Conservation (phyloP, 1,140 invertebrate species). For the Asbolus verrucosus region DNA sequence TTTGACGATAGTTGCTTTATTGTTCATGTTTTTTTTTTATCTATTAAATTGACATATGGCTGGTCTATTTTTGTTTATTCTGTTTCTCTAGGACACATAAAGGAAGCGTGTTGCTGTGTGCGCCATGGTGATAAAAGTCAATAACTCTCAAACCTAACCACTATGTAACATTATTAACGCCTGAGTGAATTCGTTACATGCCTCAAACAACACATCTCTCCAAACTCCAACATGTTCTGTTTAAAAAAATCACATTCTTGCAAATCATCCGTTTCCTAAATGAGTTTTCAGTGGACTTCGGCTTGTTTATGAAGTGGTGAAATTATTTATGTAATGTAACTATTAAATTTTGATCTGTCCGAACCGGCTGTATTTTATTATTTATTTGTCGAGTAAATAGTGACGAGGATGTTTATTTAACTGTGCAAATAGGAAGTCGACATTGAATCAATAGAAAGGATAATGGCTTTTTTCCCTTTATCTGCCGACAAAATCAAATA, state of each 20-base stretch:
- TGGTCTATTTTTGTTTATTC: constrained; percentile 3
- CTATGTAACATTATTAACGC: constrained; percentile 31
- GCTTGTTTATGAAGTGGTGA: too few species aligned
- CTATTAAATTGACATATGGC: background rate
- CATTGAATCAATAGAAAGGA: constrained; percentile 33
- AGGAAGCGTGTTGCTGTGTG: constrained; percentile 12
- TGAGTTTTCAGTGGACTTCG: too few species aligned
- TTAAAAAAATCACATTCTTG: too few species aligned
- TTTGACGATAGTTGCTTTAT: too few species aligned
- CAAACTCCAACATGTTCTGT: too few species aligned
- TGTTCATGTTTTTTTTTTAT: background rate
- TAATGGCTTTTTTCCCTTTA: constrained; percentile 8
- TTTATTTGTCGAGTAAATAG: constrained; percentile 30
- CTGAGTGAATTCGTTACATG: constrained; percentile 8
- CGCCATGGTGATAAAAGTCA: constrained; percentile 22
- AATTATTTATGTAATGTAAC: constrained; percentile 11
- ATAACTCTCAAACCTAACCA: constrained; percentile 30
- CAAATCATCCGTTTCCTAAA: too few species aligned
- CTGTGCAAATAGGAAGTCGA: constrained; percentile 29
- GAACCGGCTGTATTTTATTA: constrained; percentile 19
- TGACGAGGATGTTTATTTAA: constrained; percentile 10
- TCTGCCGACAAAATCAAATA: background rate
- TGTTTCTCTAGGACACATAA: background rate
- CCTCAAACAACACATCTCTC: constrained; percentile 20
- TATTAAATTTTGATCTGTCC: constrained; percentile 19